phyloP scores from a whole-genome alignment of 2,888 invertebrate genomes.

The Willowsia nigromaculata region DNA sequence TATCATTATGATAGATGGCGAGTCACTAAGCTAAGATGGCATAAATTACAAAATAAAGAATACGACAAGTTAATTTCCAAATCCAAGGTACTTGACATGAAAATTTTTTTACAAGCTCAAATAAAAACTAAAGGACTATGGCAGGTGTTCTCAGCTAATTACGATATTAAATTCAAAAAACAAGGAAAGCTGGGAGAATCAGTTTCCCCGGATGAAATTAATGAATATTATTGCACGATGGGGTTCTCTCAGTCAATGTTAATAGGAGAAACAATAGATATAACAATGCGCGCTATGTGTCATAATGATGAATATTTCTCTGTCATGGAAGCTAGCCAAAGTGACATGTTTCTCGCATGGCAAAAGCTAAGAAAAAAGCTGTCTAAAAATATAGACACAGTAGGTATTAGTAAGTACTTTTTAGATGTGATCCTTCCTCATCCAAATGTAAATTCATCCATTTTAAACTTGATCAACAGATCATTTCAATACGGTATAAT shows the following conservation, averaged over 20 bases:
- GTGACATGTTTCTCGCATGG: slow-evolving; percentile 51
- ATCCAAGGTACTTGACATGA: neutral
- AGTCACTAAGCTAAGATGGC: too few relatives aligned
- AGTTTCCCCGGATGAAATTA: neutral
- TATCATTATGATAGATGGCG: too few relatives aligned
- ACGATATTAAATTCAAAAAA: neutral
- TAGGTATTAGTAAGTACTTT: slow-evolving; percentile 16
- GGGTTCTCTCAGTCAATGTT: neutral
- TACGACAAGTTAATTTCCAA: neutral
- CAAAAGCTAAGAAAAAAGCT: neutral
- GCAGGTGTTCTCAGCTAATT: neutral
- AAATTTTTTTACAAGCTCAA: too few relatives aligned
- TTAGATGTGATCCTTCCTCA: neutral
- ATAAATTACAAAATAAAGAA: too few relatives aligned
- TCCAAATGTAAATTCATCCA: neutral
- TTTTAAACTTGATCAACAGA: neutral
- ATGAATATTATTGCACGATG: slow-evolving; percentile 30
- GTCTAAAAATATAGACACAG: neutral
- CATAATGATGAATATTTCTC: neutral
- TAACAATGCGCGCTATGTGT: neutral
- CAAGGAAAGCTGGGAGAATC: neutral
- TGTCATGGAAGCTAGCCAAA: neutral
- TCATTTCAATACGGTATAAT: slow-evolving; percentile 4
- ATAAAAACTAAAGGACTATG: too few relatives aligned
- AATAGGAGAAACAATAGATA: neutral